Conservation (phyloP, 2,888 invertebrate species). For the Microctonus hyperodae region DNA sequence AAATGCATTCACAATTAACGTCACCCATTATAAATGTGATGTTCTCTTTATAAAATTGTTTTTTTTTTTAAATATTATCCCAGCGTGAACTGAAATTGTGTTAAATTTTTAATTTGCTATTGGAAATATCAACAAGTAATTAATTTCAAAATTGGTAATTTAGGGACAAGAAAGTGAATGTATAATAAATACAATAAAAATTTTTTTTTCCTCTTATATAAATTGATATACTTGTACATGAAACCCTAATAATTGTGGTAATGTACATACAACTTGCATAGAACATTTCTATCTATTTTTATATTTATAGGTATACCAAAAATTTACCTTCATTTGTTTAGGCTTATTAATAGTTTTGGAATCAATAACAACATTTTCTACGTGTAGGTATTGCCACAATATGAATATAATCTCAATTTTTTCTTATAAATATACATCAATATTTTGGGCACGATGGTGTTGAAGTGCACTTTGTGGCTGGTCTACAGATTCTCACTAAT, state of each 20-base stretch:
- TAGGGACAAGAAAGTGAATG: neutral
- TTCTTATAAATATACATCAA: neutral
- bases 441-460: slow-evolving; percentile 17
- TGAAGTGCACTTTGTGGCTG: slow-evolving; percentile 35
- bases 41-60: neutral
- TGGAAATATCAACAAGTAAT: no score
- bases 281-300: neutral
- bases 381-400: neutral
- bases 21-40: neutral
- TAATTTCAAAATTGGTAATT: neutral
- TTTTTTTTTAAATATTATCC: neutral
- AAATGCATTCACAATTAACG: slow-evolving; percentile 29
- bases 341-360: neutral
- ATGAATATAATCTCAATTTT: neutral
- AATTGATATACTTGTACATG: neutral
- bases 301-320: neutral
- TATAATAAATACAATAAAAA: neutral
- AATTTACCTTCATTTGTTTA: neutral
- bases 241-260: neutral
- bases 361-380: neutral
- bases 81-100: neutral
- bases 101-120: no score
- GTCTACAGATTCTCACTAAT: slow-evolving; percentile 36
- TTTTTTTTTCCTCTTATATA: neutral
- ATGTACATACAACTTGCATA: neutral